Base-by-base conservation (phyloP, 2,888 invertebrate genomes). In the Masnerella sp. region DNA sequence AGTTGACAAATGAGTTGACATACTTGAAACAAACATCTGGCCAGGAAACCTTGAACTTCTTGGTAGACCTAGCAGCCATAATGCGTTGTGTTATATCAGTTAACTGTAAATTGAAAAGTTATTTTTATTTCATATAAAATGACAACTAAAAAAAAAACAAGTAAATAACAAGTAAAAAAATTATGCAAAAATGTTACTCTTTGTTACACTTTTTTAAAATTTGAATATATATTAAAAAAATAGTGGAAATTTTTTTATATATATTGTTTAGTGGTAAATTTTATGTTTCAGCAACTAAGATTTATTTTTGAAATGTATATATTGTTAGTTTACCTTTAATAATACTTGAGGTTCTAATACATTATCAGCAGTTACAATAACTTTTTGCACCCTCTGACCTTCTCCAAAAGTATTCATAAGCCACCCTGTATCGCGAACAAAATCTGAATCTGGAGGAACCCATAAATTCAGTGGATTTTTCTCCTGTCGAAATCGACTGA, bases 401-500 rank as follows among this genome's bases (percentile, higher is more conserved):
- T 90, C 90, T 65, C 91, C 90, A 85, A 93, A 92, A 69, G 90
- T 91, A 12, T 90, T 87, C 83, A 93, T 90, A 65, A 93, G 89
- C 93, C 94, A 94, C 80, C 93, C 90, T 2, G 94, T 92, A 78
- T 94, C 92, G 75, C 87, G 84, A 34, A 90, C 89, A 83, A 93
- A 94, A 70, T 92, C 90, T 0, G 93, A 93, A 36, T 93, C 90
- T 36, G 91, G 91, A 8, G 94, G 93, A 15, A 94, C 92, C 94
- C 94, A 95, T 77, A 95, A 87, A 80, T 92, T 92, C 80, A 94
- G 87, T 0, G 94, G 94, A 87, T 93, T 92, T 82, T 92, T 93
- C 87, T 94, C 94, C 84, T 92, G 91, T 70, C 91, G 89, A 86
- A 94, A 94, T 78, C 89, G 88, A 17, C 91, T 82, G 51, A 93